phyloP scores from a whole-genome alignment of 53 echinoderm and acorn worm genomes.

The Glandiceps talaboti region DNA sequence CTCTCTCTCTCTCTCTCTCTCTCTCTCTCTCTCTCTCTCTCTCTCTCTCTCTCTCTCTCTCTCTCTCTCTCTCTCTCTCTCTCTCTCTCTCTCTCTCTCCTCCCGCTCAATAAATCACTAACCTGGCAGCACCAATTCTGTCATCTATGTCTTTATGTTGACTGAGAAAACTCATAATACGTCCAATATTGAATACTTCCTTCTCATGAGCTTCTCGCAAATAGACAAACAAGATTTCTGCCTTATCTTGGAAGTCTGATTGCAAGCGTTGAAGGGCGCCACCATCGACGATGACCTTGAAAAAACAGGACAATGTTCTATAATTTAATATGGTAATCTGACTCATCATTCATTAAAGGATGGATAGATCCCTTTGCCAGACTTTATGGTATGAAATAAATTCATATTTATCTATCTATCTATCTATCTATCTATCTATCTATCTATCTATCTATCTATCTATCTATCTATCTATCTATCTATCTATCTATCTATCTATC shows the following conservation, averaged over 20 bases:
- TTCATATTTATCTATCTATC: no score
- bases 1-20: background rate
- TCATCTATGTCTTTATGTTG: conserved; percentile 4
- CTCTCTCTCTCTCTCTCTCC: background rate
- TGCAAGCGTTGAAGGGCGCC: background rate
- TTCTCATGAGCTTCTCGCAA: conserved; percentile 10
- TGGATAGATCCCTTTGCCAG: no score
- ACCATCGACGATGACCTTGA: background rate
- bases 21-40: background rate
- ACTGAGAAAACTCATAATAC: conserved; percentile 13
- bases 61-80: background rate
- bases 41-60: conserved; percentile 5
- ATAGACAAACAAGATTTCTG: conserved; percentile 9
- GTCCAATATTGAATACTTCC: conserved; percentile 13
- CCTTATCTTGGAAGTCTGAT: background rate
- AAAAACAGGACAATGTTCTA: background rate
- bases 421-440: no score
- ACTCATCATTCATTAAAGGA: no score
- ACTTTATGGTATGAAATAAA: no score
- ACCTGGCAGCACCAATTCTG: background rate
- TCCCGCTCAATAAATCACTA: background rate
- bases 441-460: no score
- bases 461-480: no score
- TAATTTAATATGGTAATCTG: no score
- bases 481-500: no score